These are phyloP conservation scores for Phyllotreta striolata DNA, from an alignment of 2,888 invertebrate species.

Conservation along the genomic window DNA sequence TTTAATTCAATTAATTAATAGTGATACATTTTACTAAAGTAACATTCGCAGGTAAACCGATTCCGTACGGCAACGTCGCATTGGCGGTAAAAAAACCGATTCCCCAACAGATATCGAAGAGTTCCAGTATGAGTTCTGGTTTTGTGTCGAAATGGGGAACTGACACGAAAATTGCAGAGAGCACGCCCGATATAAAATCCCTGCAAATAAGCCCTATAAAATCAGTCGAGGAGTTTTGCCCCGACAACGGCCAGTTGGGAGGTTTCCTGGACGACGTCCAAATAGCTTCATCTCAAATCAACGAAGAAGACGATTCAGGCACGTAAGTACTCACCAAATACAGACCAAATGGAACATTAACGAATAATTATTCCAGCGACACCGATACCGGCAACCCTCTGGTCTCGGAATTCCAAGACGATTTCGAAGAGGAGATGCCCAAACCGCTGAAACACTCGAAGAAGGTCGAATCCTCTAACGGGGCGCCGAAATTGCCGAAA, in stretches of 20 bases:
- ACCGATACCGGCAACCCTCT: constrained; percentile 78
- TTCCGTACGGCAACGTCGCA: constrained; percentile 54
- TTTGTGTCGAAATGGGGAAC: constrained; percentile 56
- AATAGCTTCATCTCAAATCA: constrained; percentile 54
- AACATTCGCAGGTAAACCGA: constrained; percentile 52
- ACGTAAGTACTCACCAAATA: constrained; percentile 65
- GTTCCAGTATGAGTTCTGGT: constrained; percentile 55
- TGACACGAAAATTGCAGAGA: constrained; percentile 56
- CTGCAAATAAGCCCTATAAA: constrained; percentile 58
- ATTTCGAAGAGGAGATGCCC: constrained; percentile 71
- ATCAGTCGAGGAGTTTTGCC: constrained; percentile 76
- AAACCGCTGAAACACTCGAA: constrained; percentile 54
- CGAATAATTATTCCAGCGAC: constrained; percentile 72
- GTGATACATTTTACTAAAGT: constrained; percentile 39
- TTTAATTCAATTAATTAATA: constrained; percentile 4
- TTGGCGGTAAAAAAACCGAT: constrained; percentile 33
- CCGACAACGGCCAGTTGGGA: constrained; percentile 76
- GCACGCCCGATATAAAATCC: constrained; percentile 52
- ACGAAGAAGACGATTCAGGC: constrained; percentile 64
- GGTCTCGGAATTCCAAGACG: constrained; percentile 86
- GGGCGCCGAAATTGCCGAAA: constrained; percentile 39
- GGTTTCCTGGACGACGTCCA: constrained; percentile 77
- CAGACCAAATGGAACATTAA: no score
- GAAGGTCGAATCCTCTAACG: constrained; percentile 50
- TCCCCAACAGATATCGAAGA: constrained; percentile 49